phyloP scores from a whole-genome alignment of 2,113 vertebrate genomes.

The Ammodytes marinus region DNA sequence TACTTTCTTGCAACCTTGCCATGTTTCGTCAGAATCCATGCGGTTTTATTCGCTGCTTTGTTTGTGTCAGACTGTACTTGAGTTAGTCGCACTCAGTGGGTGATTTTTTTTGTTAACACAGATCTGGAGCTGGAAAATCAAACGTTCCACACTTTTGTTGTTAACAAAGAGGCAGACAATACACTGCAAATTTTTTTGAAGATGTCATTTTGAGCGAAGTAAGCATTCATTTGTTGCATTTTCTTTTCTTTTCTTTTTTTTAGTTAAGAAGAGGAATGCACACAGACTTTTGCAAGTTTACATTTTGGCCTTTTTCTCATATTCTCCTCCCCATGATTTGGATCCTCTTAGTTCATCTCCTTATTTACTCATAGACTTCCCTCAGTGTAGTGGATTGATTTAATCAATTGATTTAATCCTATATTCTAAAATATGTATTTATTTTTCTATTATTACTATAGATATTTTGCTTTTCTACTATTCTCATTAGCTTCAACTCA shows the following conservation, averaged over 20 bases:
- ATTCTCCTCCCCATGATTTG: slow-evolving; percentile 20
- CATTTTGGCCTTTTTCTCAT: slow-evolving; percentile 32
- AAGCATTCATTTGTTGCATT: slow-evolving; percentile 14
- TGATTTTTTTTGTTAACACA: slow-evolving; percentile 12
- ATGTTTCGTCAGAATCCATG: slow-evolving; percentile 42
- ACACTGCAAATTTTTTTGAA: not conserved
- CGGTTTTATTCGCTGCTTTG: slow-evolving; percentile 52
- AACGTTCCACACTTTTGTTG: not conserved
- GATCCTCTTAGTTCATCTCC: not conserved
- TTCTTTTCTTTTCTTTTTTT: slow-evolving; percentile 3
- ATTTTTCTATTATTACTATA: slow-evolving; percentile 47
- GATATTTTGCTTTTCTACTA: not conserved
- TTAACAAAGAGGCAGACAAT: not conserved
- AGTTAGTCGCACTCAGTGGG: slow-evolving; percentile 14
- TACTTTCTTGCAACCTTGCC: slow-evolving; percentile 49
- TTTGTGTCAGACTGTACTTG: slow-evolving; percentile 41
- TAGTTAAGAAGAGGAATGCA: slow-evolving; percentile 31
- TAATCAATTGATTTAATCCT: slow-evolving; percentile 31
- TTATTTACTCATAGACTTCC: slow-evolving; percentile 6
- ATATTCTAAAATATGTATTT: slow-evolving; percentile 36
- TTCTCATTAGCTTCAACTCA: not conserved
- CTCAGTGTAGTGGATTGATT: not conserved
- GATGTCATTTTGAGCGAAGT: slow-evolving; percentile 10
- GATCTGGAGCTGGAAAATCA: slow-evolving; percentile 26
- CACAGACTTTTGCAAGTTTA: slow-evolving; percentile 41